Base-by-base conservation (phyloP, 2,113 vertebrate genomes). In the Sapajus apella region DNA sequence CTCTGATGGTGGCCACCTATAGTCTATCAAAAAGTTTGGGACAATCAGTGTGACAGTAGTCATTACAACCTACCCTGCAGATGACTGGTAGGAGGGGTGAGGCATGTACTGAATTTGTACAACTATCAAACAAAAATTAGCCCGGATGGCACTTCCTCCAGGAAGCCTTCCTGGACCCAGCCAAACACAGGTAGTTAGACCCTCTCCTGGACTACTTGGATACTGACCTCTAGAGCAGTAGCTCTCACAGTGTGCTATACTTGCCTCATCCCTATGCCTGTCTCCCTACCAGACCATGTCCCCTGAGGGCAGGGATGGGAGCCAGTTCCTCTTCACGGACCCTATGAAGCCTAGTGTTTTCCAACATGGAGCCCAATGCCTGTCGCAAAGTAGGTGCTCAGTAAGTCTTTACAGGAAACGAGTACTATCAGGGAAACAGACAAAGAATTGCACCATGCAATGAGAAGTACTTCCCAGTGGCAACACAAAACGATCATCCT, bases 251-350 rank as follows among this genome's bases (percentile, higher is more conserved):
- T 30, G 6, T 23, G 12, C 8, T 45, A 1, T 0, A 5, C 30
- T 58, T 6, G 17, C 5, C 13, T 37, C n/a, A 50, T 32, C 17
- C 45, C 47, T 40, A 0, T 0, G 0, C 21, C 43, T 50, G 8
- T 73, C 47, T 87, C 8, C 3, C 10, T 45, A 32, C 21, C 23
- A 72, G 43, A 47, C 10, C 13, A 1, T 55, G 56, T 13, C 17
- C 70, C 61, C 40, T 61, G 30, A 13, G 3, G n/a, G 17, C 40
- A 61, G 16, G 43, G 43, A 18, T 5, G 12, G 52, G 40, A 9
- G 40, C 30, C 14, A 11, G 1, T 35, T 91, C 14, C 32, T 68
- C 21, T 73, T 58, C 27, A 35, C 14, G 30, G 50, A 37, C 58
- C 10, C 14, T 21, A 1, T 64, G 27, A 64, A 30, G 61, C 61